phyloP scores from a whole-genome alignment of 2,113 vertebrate species.

The Lagenorhynchus albirostris region DNA sequence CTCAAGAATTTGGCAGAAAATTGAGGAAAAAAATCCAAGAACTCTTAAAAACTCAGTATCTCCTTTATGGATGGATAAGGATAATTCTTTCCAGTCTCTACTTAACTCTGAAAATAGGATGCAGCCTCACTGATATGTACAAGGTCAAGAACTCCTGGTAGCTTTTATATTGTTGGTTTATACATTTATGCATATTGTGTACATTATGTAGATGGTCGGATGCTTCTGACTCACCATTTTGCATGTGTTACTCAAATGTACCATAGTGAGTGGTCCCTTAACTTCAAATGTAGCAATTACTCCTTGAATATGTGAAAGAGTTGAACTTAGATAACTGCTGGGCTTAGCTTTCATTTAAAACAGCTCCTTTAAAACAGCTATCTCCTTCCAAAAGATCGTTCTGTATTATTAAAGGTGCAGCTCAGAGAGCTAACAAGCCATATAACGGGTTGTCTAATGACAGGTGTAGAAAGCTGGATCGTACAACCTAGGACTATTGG shows the following conservation, averaged over 20 bases:
- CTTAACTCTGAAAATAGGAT: constrained; percentile 18
- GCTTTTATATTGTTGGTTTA: not conserved
- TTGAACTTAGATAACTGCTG: constrained; percentile 21
- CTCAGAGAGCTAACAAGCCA: not conserved
- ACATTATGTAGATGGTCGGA: not conserved
- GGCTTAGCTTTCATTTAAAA: constrained; percentile 32
- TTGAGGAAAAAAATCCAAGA: not conserved
- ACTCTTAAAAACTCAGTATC: not conserved
- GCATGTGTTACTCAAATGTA: not conserved
- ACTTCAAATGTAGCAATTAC: constrained; percentile 19
- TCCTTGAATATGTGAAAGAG: constrained; percentile 36
- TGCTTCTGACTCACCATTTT: not conserved
- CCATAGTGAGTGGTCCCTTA: constrained; percentile 31
- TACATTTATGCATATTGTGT: not conserved
- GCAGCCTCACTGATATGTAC: not conserved
- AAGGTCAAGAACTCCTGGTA: not conserved
- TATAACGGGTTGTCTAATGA: not conserved
- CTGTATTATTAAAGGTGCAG: not conserved
- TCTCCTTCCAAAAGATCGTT: constrained; percentile 34
- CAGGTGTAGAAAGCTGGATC: not conserved
- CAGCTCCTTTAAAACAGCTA: not conserved
- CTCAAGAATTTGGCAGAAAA: not conserved
- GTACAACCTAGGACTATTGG: not conserved
- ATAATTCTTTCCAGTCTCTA: constrained; percentile 21
- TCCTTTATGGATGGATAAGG: not conserved